Evolutionary conservation across 2,113 vertebrate genomes (phyloP), one percentile per base, ranked within the genome.

Genomic region (Zosterops pallidus): DNA sequence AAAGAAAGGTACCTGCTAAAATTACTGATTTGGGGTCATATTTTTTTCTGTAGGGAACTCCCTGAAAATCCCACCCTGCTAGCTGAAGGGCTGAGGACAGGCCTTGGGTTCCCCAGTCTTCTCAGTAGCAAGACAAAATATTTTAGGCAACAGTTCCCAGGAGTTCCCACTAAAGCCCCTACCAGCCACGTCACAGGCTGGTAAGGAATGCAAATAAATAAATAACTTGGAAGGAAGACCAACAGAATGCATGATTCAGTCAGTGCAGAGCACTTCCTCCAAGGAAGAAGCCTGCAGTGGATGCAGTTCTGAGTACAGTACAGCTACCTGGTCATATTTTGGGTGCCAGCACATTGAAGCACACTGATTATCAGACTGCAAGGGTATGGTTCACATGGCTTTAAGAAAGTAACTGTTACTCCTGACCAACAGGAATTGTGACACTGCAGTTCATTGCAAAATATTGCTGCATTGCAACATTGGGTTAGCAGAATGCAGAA

Each of bases 171-270:
- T 75, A 35, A 52, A 80, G 56, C 16, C 19, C 14, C 12, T 29
- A 28, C 26, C 28, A 85, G 64, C 50, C 50, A 74, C 0, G 0
- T 67, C 63, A 65, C 55, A 72, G 44, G 47, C 37, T 3, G 0
- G 21, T 39, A 76, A 74, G 22, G 24, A 86, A 71, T 5, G 3
- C 42, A 74, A 33, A 24, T 6, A 74, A 42, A 52, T 64, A 53
- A 74, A 31, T 39, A 63, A 84, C 49, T 76, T 65, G 20, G 24
- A 86, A 63, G 31, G 29, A 62, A 49, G n/a, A 67, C 52, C 15
- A 64, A 6, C 2, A 62, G 47, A 92, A 74, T 55, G 42, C 33
- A 39, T 21, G 16, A 44, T 50, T 24, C 35, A 70, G 39, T 52
- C 44, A 68, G 14, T 1, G 4, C 52, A 74, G 25, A 24, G 14